Evolutionary conservation across 2,797 vertebrate species (phyloP).

Genomic region (Brachyalestes nurse): DNA sequence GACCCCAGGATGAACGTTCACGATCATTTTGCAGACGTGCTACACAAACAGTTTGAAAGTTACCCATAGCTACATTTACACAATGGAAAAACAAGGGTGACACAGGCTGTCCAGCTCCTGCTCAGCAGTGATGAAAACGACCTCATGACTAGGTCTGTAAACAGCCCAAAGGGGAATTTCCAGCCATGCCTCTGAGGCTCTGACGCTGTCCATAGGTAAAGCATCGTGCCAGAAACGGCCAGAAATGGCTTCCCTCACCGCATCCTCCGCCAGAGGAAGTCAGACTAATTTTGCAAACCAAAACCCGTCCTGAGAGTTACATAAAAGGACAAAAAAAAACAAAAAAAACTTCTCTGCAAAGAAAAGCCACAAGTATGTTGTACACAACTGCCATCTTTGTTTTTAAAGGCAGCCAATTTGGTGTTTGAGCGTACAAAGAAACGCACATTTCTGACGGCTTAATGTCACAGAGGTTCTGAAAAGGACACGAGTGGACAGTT

Average conservation of each 20-base stretch:
- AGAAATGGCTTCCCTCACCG: constrained; percentile 40
- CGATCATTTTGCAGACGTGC: constrained; percentile 10
- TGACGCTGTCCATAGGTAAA: constrained; percentile 57
- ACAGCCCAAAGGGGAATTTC: constrained; percentile 69
- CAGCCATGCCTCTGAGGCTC: constrained; percentile 53
- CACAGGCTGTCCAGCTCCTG: constrained; percentile 43
- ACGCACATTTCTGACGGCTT: constrained; percentile 47
- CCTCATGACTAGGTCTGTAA: constrained; percentile 37
- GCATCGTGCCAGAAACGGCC: constrained; percentile 48
- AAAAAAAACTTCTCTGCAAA: constrained; percentile 34
- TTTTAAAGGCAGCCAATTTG: constrained; percentile 40
- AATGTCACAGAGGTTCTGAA: constrained; percentile 32
- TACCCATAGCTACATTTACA: constrained; percentile 30
- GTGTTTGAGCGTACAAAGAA: constrained; percentile 41
- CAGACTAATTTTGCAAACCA: constrained; percentile 50
- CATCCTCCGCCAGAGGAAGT: constrained; percentile 50
- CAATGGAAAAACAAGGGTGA: constrained; percentile 44
- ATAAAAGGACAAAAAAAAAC: constrained; percentile 39
- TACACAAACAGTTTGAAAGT: constrained; percentile 34
- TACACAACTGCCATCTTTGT: constrained; percentile 38
- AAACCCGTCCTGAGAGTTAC: constrained; percentile 41
- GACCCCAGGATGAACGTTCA: constrained; percentile 26
- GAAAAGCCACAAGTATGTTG: constrained; percentile 48
- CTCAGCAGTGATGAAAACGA: constrained; percentile 31
- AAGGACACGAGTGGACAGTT: neutral